phyloP scores from a whole-genome alignment of 2,113 vertebrate genomes.

The Ochotona curzoniae region DNA sequence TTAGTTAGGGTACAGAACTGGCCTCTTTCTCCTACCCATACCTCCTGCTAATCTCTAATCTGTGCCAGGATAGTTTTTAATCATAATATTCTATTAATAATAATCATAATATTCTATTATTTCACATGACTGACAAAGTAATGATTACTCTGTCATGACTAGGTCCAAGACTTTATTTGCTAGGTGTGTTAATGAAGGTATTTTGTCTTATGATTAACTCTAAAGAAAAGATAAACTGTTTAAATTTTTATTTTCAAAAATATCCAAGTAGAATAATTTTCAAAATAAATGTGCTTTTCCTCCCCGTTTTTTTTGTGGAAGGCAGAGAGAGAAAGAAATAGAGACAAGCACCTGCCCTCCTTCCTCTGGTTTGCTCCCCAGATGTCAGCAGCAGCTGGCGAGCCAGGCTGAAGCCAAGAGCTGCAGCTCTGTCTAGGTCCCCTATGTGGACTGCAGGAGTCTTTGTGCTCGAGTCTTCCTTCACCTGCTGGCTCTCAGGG shows the following conservation, averaged over 20 bases:
- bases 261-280: slow-evolving; percentile 19
- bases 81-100: not conserved
- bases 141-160: slow-evolving; percentile 19
- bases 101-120: slow-evolving; percentile 2
- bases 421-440: too few relatives aligned
- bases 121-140: slow-evolving; percentile 29
- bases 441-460: too few relatives aligned
- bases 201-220: slow-evolving; percentile 33
- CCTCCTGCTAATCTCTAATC: not conserved
- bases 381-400: too few relatives aligned
- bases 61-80: slow-evolving; percentile 5
- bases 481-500: too few relatives aligned
- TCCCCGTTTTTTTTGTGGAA: too few relatives aligned
- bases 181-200: not conserved
- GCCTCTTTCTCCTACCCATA: not conserved
- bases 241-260: not conserved
- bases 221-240: slow-evolving; percentile 1
- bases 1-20: not conserved
- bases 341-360: too few relatives aligned
- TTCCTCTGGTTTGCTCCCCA: too few relatives aligned
- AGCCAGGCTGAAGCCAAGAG: too few relatives aligned
- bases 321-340: too few relatives aligned
- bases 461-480: too few relatives aligned
- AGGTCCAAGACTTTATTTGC: slow-evolving; percentile 2
- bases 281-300: not conserved